These are phyloP conservation scores for Caenorhabditis macrosperma DNA, from an alignment of 2,888 invertebrate species.

Conservation along the genomic window DNA sequence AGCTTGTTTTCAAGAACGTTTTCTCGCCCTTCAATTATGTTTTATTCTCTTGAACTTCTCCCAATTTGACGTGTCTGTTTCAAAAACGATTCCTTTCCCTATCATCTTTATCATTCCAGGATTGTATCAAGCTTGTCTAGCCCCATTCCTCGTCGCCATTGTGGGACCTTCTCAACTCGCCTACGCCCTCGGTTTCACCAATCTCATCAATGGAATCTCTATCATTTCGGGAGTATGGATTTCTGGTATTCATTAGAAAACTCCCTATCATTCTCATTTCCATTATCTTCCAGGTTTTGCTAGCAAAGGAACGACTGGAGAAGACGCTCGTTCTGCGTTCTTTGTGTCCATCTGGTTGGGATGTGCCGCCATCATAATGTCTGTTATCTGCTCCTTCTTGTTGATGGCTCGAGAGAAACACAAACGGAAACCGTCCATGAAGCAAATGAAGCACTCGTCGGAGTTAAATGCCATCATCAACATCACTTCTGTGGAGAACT, in stretches of 20 bases:
- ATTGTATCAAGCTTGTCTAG: constrained; percentile 62
- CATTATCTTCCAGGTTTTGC: constrained; percentile 21
- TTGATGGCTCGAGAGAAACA: constrained; percentile 57
- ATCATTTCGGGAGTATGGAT: constrained; percentile 58
- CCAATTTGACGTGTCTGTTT: too few relatives aligned
- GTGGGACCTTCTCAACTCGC: constrained; percentile 66
- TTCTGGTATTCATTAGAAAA: constrained; percentile 35
- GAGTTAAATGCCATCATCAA: constrained; percentile 62
- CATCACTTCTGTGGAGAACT: constrained; percentile 61
- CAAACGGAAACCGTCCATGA: constrained; percentile 63
- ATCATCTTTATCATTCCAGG: constrained; percentile 34
- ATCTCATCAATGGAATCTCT: constrained; percentile 67
- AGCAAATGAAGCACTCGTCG: constrained; percentile 63
- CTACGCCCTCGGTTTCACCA: constrained; percentile 68
- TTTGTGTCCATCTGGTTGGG: constrained; percentile 53
- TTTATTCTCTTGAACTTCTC: too few relatives aligned
- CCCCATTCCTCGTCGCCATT: constrained; percentile 63
- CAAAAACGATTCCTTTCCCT: not conserved
- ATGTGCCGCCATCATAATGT: constrained; percentile 52
- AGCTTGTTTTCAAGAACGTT: too few relatives aligned
- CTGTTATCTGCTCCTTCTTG: constrained; percentile 40
- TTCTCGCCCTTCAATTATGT: not conserved
- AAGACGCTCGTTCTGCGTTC: constrained; percentile 43
- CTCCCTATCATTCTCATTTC: too few relatives aligned
- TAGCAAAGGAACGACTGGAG: constrained; percentile 37